Evolutionary conservation across 2,113 vertebrate genomes (phyloP).

Genomic region (Cebidichthys violaceus): DNA sequence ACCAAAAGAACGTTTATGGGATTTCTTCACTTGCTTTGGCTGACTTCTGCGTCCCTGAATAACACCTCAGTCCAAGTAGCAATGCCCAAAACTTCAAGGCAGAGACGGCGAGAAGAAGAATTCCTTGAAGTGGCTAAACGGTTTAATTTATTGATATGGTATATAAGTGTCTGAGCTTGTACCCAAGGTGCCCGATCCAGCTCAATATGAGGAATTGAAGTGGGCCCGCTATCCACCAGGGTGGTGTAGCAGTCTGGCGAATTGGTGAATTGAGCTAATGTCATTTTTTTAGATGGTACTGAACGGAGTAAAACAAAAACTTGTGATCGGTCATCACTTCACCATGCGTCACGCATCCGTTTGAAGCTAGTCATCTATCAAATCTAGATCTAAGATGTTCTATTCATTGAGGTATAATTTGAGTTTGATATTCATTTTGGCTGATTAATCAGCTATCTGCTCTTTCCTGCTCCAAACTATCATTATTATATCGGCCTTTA

Average conservation of each 20-base stretch:
- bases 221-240: background rate
- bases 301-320: background rate
- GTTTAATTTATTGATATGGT: constrained; percentile 35
- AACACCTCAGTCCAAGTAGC: constrained; percentile 13
- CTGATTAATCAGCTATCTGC: no score
- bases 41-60: constrained; percentile 18
- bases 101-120: constrained; percentile 5
- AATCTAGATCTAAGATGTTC: no score
- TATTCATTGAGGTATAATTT: background rate
- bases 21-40: constrained; percentile 25
- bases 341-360: background rate
- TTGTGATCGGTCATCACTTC: background rate
- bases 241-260: background rate
- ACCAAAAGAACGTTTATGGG: constrained; percentile 38
- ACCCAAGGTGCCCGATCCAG: background rate
- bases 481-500: no score
- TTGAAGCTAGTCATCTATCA: no score
- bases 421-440: background rate
- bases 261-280: background rate
- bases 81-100: constrained; percentile 28
- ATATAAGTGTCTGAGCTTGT: constrained; percentile 12
- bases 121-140: constrained; percentile 35
- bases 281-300: background rate
- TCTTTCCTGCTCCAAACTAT: no score
- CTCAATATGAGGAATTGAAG: background rate